A percentile compares a stretch with the other conserved stretches of the same genome.
phyloP scores from a whole-genome alignment of 2,797 vertebrate species.

The Melanotaenia pygmaea region DNA sequence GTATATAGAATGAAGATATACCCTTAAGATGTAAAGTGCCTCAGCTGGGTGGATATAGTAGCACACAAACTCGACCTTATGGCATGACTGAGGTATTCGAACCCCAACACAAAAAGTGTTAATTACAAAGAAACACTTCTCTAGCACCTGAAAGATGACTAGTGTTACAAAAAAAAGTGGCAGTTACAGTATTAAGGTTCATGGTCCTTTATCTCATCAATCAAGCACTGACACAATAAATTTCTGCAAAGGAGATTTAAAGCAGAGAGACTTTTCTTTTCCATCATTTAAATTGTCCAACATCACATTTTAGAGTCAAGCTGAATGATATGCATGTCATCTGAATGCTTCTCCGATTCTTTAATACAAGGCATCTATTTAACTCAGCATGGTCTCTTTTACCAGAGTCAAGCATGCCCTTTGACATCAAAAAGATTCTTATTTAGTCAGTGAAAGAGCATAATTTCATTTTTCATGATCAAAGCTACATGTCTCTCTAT shows the following conservation, averaged over 20 bases:
- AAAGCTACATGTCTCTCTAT: constrained; percentile 27
- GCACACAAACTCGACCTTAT: constrained; percentile 19
- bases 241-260: constrained; percentile 53
- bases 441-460: constrained; percentile 42
- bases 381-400: constrained; percentile 19
- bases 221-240: constrained; percentile 57
- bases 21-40: constrained; percentile 43
- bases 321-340: constrained; percentile 28
- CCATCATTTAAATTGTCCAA: constrained; percentile 40
- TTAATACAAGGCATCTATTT: constrained; percentile 36
- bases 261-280: constrained; percentile 43
- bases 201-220: constrained; percentile 57
- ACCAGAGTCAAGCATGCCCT: constrained; percentile 28
- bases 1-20: constrained; percentile 67
- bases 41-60: constrained; percentile 27
- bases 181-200: constrained; percentile 46
- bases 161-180: constrained; percentile 45
- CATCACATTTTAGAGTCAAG: constrained; percentile 24
- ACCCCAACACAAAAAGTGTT: constrained; percentile 25
- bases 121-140: constrained; percentile 42
- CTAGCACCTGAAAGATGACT: constrained; percentile 24
- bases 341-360: constrained; percentile 21
- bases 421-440: constrained; percentile 43
- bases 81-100: constrained; percentile 31
- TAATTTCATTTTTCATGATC: constrained; percentile 42